Evolutionary conservation across 2,797 vertebrate genomes (phyloP).

Genomic region (Pogoniulus pusillus): DNA sequence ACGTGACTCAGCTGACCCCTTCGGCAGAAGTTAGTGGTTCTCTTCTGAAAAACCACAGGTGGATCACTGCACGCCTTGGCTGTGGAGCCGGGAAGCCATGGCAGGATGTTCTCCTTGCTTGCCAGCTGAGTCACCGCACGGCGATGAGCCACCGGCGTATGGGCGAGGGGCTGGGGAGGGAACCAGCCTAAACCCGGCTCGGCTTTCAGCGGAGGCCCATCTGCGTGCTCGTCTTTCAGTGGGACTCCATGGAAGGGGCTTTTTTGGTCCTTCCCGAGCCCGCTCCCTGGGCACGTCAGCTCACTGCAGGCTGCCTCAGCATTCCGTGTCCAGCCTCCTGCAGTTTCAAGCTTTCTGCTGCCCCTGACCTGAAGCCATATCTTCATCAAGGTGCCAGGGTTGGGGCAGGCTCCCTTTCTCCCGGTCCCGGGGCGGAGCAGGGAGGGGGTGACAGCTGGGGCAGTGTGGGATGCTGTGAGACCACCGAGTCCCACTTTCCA

Average conservation of each 20-base stretch:
- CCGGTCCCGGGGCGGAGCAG: neutral
- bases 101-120: slow-evolving; percentile 20
- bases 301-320: slow-evolving; percentile 31
- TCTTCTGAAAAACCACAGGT: slow-evolving; percentile 53
- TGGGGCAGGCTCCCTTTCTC: neutral
- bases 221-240: neutral
- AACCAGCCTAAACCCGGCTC: neutral
- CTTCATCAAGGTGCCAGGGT: neutral
- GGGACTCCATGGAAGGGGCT: neutral
- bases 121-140: slow-evolving; percentile 34
- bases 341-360: neutral
- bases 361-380: neutral
- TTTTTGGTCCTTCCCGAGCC: neutral
- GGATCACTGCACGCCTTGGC: slow-evolving; percentile 44
- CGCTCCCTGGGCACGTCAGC: neutral
- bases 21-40: neutral
- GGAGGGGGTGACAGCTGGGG: slow-evolving; percentile 56
- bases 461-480: slow-evolving; percentile 61
- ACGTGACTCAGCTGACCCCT: slow-evolving; percentile 66
- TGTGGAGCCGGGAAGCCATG: neutral
- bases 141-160: slow-evolving; percentile 9
- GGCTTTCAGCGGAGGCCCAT: neutral
- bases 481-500: slow-evolving; percentile 50
- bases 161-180: neutral
- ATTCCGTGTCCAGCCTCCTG: neutral